These are phyloP conservation scores for Campoplex nolae DNA, from an alignment of 2,888 invertebrate genomes.

Conservation along the genomic window DNA sequence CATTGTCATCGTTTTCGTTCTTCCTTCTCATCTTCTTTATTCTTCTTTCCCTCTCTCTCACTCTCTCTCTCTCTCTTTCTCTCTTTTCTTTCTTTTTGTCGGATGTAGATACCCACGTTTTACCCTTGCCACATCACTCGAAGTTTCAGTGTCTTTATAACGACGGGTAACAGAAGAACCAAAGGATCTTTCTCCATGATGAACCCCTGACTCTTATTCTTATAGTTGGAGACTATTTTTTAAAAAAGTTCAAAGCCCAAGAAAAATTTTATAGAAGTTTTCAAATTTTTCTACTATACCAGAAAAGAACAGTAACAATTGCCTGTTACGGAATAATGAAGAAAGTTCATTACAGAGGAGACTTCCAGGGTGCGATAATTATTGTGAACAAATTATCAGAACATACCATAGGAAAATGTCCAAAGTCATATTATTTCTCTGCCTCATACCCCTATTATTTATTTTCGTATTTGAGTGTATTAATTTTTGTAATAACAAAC, in stretches of 20 bases:
- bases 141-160: conserved; percentile 80
- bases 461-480: too few species aligned
- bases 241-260: conserved; percentile 6
- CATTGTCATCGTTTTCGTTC: conserved; percentile 80
- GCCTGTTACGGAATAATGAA: background rate
- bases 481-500: too few species aligned
- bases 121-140: conserved; percentile 73
- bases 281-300: background rate
- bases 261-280: conserved; percentile 10
- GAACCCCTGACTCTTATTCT: conserved; percentile 43
- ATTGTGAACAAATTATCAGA: background rate
- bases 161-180: conserved; percentile 54
- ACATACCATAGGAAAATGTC: too few species aligned
- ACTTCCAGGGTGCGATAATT: background rate
- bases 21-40: conserved; percentile 38
- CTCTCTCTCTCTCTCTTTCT: conserved; percentile 31
- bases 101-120: conserved; percentile 78
- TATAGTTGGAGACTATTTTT: conserved; percentile 11
- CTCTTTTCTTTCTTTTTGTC: conserved; percentile 42
- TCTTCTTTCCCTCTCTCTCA: conserved; percentile 17
- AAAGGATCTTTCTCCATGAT: conserved; percentile 46
- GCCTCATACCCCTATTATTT: background rate
- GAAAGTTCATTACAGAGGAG: background rate
- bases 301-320: background rate
- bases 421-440: too few species aligned